Conservation (phyloP, 2,113 vertebrate species). For the Mus musculus region GRCm39 chr2:52881501-52882000, state of each 20-base stretch:
- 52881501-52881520: neutral
- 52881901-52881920: neutral
- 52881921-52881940: neutral
- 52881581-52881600: neutral
- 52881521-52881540: neutral
- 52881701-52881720: neutral
- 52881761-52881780: conserved; percentile 75
- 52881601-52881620: neutral
- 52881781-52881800: conserved; percentile 44
- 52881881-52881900: neutral
- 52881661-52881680: neutral
- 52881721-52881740: neutral
- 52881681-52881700: neutral
- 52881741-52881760: conserved; percentile 3
- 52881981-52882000: conserved; percentile 57
- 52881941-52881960: conserved; percentile 56
- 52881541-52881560: neutral
- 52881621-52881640: neutral
- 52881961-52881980: conserved; percentile 48
- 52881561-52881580: neutral
- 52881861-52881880: neutral
- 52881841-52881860: conserved; percentile 20
- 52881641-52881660: neutral
- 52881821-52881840: conserved; percentile 59
- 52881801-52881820: conserved; percentile 72